These are phyloP conservation scores for Brachionus sp. DNA, from an alignment of 1,140 invertebrate genomes.

Conservation along the genomic window DNA sequence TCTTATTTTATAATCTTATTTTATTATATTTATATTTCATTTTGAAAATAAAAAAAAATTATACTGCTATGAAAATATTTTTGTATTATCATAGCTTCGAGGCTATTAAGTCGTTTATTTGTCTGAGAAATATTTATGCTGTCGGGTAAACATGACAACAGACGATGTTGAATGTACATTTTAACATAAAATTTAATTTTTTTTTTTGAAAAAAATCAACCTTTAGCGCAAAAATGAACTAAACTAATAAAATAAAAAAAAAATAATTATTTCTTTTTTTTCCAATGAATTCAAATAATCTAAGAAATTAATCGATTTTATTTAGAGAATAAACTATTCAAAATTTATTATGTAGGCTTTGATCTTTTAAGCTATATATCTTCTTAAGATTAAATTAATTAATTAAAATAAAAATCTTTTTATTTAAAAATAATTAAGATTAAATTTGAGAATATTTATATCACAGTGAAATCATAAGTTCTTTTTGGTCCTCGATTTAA, in stretches of 20 bases:
- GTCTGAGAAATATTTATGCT: background rate
- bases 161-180: background rate
- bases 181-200: background rate
- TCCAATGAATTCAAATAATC: too few species aligned
- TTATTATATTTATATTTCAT: too few species aligned
- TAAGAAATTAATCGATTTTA: background rate
- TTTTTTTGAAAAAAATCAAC: background rate
- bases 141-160: background rate
- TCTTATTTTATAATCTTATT: too few species aligned
- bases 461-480: background rate
- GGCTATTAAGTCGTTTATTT: background rate
- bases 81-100: background rate
- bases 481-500: conserved; percentile 10
- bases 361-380: background rate
- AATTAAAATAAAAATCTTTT: background rate
- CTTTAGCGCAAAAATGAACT: too few species aligned
- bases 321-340: background rate
- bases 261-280: too few species aligned
- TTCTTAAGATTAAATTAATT: background rate
- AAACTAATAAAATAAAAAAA: too few species aligned
- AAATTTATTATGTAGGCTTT: background rate
- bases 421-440: background rate
- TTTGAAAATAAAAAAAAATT: too few species aligned
- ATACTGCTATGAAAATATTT: too few species aligned
- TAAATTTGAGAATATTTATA: background rate